Percentiles rank a stretch among this genome's conserved stretches.
phyloP scores from a whole-genome alignment of 2,888 invertebrate genomes.

The Campoletis raptor region DNA sequence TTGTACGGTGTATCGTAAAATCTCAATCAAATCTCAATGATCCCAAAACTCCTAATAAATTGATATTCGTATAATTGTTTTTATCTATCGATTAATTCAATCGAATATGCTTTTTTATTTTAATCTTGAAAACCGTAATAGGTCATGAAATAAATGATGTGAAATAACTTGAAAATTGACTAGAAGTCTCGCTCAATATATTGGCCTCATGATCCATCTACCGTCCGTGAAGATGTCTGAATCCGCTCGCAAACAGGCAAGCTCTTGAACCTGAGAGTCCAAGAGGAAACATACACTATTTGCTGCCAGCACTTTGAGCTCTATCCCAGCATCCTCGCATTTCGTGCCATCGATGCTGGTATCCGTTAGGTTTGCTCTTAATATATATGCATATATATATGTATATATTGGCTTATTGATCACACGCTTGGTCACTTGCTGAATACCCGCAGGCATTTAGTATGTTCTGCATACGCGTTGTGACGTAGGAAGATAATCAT shows the following conservation, averaged over 20 bases:
- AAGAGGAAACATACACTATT: slow-evolving; percentile 24
- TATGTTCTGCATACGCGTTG: slow-evolving; percentile 10
- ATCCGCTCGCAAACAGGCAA: slow-evolving; percentile 29
- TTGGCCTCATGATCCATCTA: slow-evolving; percentile 30
- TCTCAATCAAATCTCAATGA: neutral
- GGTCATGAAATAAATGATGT: neutral
- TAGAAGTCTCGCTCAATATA: neutral
- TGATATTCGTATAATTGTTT: too few relatives aligned
- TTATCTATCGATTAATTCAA: neutral
- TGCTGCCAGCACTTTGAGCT: slow-evolving; percentile 25
- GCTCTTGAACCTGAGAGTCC: slow-evolving; percentile 18
- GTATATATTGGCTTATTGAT: slow-evolving; percentile 65
- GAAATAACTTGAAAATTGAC: neutral
- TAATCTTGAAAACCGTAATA: neutral
- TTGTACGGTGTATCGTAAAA: neutral
- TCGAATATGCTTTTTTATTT: neutral
- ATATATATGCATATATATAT: slow-evolving; percentile 7
- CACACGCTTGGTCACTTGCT: slow-evolving; percentile 67
- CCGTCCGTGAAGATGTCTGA: slow-evolving; percentile 12
- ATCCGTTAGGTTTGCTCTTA: slow-evolving; percentile 35
- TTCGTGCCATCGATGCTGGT: slow-evolving; percentile 34
- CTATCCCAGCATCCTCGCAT: slow-evolving; percentile 30
- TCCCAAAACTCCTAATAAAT: neutral
- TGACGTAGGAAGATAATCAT: slow-evolving; percentile 18
- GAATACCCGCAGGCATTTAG: slow-evolving; percentile 45